Conservation (phyloP, 2,797 vertebrate species). For the Lagodon rhomboides region DNA sequence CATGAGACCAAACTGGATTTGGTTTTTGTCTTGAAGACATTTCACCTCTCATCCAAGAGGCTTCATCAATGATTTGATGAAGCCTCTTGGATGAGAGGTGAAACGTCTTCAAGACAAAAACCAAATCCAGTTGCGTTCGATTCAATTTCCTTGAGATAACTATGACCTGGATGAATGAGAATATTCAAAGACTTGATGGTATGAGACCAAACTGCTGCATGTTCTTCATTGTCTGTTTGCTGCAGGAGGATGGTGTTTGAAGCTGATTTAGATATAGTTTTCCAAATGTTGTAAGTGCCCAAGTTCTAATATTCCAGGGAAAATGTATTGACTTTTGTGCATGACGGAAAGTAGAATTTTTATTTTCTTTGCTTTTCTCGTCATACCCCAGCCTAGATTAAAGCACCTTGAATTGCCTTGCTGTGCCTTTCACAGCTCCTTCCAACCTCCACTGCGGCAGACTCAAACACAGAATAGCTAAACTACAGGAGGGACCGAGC, state of each 20-base stretch:
- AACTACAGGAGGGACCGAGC: background rate
- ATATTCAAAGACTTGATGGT: too few species aligned
- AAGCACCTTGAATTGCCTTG: background rate
- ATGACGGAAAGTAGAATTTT: background rate
- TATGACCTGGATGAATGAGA: too few species aligned
- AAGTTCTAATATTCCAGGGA: constrained; percentile 13
- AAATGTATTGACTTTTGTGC: constrained; percentile 1
- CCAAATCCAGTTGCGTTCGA: too few species aligned
- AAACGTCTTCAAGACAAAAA: too few species aligned
- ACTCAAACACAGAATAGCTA: background rate
- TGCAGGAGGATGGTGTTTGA: constrained; percentile 5
- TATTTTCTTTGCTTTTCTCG: background rate
- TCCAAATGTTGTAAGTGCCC: background rate
- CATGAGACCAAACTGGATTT: constrained; percentile 28
- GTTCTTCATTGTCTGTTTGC: constrained; percentile 29
- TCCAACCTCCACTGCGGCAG: constrained; percentile 25
- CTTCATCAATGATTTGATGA: too few species aligned
- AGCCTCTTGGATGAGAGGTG: too few species aligned
- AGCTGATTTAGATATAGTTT: background rate
- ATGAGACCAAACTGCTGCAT: constrained; percentile 34
- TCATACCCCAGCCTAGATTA: background rate
- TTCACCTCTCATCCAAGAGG: too few species aligned
- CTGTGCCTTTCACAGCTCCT: background rate
- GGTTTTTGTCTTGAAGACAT: too few species aligned
- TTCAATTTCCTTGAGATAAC: too few species aligned